Evolutionary conservation across 2,888 invertebrate genomes (phyloP), one percentile per base, ranked within the genome.

Genomic region (Lasioglossum oenotherae): DNA sequence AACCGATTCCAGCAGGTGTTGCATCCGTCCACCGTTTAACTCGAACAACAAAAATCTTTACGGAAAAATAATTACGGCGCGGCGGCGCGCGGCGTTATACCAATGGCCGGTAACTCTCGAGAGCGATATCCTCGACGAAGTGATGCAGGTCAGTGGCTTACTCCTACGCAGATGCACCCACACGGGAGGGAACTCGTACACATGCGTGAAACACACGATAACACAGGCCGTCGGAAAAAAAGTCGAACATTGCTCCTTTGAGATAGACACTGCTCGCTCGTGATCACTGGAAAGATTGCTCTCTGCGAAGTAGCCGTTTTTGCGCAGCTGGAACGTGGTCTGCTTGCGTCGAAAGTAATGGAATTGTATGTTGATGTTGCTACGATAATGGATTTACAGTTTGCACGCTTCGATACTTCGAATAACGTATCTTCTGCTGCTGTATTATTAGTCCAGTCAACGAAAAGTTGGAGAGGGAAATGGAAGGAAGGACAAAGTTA

Each of bases 71-170:
- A 67, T 67, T 67, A 31, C 27, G 16, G 4, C 35, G 27, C 1
- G 2, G 8, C n/a, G n/a, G n/a, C n/a, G n/a, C 44, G 1, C 35
- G 35, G 35, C 35, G 35, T 4, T 6, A 19, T 35, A 35, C 16
- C 19, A 31, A 60, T 27, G 27, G 4, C 27, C 27, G 27, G 60
- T 31, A 8, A 19, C 14, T 31, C 27, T 16, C 31, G 67, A 49
- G 31, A 27, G 16, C 64, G 80, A 80, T 81, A 78, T 85, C 78
- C 86, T 53, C 87, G 78, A 16, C 80, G 84, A 84, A 85, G 88
- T 92, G 87, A 89, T 90, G 92, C 92, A 92, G 92, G 92, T 92
- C 92, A 92, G 92, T 90, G 90, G 86, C 85, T 90, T 86, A 77
- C 80, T 80, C 86, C 89, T 80, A 89, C 89, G 89, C 85, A 78